Evolutionary conservation across 2,888 invertebrate species (phyloP), one percentile per base, ranked within the genome.

Genomic region (Scaptomyza polygonia): DNA sequence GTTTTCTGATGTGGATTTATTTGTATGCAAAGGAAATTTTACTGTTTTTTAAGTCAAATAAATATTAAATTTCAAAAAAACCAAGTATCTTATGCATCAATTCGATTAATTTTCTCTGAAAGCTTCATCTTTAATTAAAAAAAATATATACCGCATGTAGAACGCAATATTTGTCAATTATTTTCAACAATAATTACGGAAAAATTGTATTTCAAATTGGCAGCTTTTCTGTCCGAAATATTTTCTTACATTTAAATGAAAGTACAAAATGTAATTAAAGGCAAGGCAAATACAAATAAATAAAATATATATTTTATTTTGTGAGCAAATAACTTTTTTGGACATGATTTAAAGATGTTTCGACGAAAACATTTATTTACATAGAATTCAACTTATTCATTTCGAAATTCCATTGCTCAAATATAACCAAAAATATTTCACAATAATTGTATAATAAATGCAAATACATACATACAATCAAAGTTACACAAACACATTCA

Each of bases 361-460:
- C 25, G 5, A 3, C 3, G 3, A 3, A 25, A 25, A 25, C 25
- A 25, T 25, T 25, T 14, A 40, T 14, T 18, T 47, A 27, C 32
- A 25, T 29, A 39, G 21, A 16, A 18, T 44, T 14, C 16, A 27
- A 39, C 21, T 39, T 34, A 32, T 40, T 18, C 51, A 51, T 16
- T 39, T 3, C 11, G 30, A n/a, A 43, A 34, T n/a, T 27, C 59
- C 30, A 27, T 9, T 18, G 27, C n/a, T 16, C 12, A 5, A 12
- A 27, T 42, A 40, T 66, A 63, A 68, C 67, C 65, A 74, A 74
- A 68, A 75, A 77, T 67, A 29, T 54, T 40, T 21, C n/a, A 27
- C 71, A 61, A 71, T 78, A 81, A 80, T 87, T 66, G 68, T 52
- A 67, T 67, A 34, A 67, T 54, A 55, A 67, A 58, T 71, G 52